Conservation (phyloP, 2,888 invertebrate species). For the Odontomyia ornata region DNA sequence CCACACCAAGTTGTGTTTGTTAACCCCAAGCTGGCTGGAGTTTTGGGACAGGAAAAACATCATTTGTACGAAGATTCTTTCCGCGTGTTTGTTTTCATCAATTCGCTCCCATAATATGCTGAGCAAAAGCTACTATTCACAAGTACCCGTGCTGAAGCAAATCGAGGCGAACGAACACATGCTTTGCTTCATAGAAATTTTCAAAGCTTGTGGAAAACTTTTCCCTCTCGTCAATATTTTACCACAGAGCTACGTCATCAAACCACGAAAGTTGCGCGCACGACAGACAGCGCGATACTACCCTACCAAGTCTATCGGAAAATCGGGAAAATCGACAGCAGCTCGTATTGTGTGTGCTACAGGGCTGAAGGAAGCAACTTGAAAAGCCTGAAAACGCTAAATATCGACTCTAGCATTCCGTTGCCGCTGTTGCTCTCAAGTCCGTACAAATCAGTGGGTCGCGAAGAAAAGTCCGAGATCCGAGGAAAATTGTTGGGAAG, state of each 20-base stretch:
- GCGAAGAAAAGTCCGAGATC: constrained; percentile 6
- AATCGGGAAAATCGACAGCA: constrained; percentile 31
- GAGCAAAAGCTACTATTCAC: neutral
- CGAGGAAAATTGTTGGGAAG: constrained; percentile 25
- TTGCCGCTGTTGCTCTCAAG: neutral
- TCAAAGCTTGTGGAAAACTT: constrained; percentile 31
- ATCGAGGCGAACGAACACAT: too few species aligned
- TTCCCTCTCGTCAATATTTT: neutral
- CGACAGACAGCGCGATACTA: neutral
- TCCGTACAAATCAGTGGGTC: neutral
- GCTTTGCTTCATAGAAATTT: neutral
- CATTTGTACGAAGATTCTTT: constrained; percentile 3
- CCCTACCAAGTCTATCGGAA: neutral
- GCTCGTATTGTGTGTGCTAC: neutral
- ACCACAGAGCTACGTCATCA: neutral
- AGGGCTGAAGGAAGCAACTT: neutral
- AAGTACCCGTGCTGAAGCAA: too few species aligned
- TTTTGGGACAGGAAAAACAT: neutral
- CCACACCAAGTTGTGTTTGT: too few species aligned
- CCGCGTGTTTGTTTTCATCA: constrained; percentile 20
- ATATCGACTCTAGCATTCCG: constrained; percentile 2
- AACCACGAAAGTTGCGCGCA: neutral
- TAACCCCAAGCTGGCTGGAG: too few species aligned
- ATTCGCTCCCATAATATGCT: neutral
- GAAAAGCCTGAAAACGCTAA: constrained; percentile 21